Base-by-base conservation (phyloP, 2,797 vertebrate genomes). In the Sebastes baramenuke region DNA sequence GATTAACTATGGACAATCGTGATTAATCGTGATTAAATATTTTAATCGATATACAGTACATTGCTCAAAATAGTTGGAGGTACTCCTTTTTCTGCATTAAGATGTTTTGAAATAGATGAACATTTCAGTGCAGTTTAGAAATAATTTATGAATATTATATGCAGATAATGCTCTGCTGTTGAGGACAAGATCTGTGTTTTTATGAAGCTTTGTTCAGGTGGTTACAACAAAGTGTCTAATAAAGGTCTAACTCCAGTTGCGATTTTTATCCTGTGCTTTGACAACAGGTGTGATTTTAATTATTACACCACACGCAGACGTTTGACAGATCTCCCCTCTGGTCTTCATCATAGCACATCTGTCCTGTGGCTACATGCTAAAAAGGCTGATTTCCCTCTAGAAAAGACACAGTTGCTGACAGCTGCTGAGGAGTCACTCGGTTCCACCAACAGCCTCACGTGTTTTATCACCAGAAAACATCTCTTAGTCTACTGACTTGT, bases 301-400 rank as follows among this genome's bases (percentile, higher is more conserved):
- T 93, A 95, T 91, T 80, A 91, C 89, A 84, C 84, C 79, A 67
- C 65, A 82, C 67, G 24, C 90, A 80, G 87, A 84, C 81, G 58
- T 91, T 86, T 91, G 90, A 95, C 92, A 95, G 90, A 88, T 88
- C 92, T 85, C 87, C 83, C 88, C 87, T 91, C 83, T 83, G 89
- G 83, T 93, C 92, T 85, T 92, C 87, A 94, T 93, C 90, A 79
- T 60, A 61, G 68, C 91, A 94, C 92, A 94, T 95, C 94, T 95
- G 93, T 94, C 95, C 86, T 75, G 83, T 83, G 89, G 88, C 87
- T 88, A 90, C 77, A 87, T 83, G 83, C 84, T 92, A 91, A 93
- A 94, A 93, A 94, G 86, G 77, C 86, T 92, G 91, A 95, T 96
- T 95, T 95, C 94, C 92, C 93, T 80, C 42, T 86, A 92, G 94